Base-by-base conservation (phyloP, 2,888 invertebrate species). In the Drosophila recens region DNA sequence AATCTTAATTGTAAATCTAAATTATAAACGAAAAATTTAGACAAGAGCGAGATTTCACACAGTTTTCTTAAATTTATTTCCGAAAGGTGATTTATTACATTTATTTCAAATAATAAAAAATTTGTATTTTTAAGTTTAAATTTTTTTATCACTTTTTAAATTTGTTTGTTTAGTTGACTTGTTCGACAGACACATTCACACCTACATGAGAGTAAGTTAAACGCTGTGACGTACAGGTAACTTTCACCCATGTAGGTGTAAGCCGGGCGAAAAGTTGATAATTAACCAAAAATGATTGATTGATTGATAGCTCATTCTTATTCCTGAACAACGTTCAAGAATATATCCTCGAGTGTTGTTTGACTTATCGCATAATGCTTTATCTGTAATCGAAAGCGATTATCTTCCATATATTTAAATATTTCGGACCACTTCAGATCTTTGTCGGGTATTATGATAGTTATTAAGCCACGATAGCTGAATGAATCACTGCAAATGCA, bases 341-440 rank as follows among this genome's bases (percentile, higher is more conserved):
- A 95, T 63, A 97, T 95, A 92, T 97, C 96, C 90, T 97, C 96
- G 4, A 97, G 92, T 0, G 96, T 95, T 0, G 96, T 96, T 90
- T 96, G 96, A 52, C 95, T 95, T 49, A 97, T 94, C 20, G 94
- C 95, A 91, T 97, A 97, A 91, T 96, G 96, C 84, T 96, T 95
- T 9, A 96, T 94, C 52, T 94, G 93, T 0, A 94, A 91, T 2
- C 90, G 83, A 0, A 77, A 80, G 64, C 94, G 95, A n/a, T 94
- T 94, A 1, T 91, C 87, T 88, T 96, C 96, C 94, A 96, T 94
- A 10, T 94, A 93, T 2, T 94, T 94, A 90, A 96, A 96, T 91
- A 96, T 94, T 48, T 92, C 91, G 0, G 95, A 95, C 95, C 96
- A 96, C 13, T 93, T 93, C 61, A 94, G 90, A 6, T 91, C 92